phyloP scores from a whole-genome alignment of 1,140 invertebrate species.

The Zophobas atratus region DNA sequence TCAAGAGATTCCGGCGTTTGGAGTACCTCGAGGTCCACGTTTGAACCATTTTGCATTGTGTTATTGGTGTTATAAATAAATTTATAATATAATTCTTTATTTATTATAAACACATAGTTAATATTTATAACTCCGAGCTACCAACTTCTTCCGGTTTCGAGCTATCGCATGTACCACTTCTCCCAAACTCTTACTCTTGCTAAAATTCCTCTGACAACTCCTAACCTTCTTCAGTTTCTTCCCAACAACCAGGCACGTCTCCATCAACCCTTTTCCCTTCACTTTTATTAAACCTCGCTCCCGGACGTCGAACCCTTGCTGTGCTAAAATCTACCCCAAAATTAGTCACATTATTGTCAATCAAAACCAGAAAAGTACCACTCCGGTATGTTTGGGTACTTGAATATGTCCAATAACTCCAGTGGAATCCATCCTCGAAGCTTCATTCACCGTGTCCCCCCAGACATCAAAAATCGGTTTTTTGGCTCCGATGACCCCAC shows the following conservation, averaged over 20 bases:
- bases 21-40: slow-evolving; percentile 7
- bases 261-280: slow-evolving; percentile 96
- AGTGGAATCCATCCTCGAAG: slow-evolving; percentile 94
- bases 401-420: slow-evolving; percentile 90
- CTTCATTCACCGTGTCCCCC: slow-evolving; percentile 95
- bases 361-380: slow-evolving; percentile 69
- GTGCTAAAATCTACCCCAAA: slow-evolving; percentile 75
- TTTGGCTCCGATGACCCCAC: slow-evolving; percentile 96
- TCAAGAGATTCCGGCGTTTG: slow-evolving; percentile 18
- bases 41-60: too few relatives aligned
- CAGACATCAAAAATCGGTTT: slow-evolving; percentile 99
- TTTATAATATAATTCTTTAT: too few relatives aligned
- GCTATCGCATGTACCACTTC: slow-evolving; percentile 92
- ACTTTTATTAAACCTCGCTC: slow-evolving; percentile 90
- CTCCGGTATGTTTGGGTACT: slow-evolving; percentile 88
- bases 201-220: slow-evolving; percentile 76
- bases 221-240: slow-evolving; percentile 71
- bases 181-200: slow-evolving; percentile 83
- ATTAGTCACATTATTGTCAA: neutral
- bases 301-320: slow-evolving; percentile 80
- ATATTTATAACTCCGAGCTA: slow-evolving; percentile 68
- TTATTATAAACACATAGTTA: neutral
- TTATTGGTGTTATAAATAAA: too few relatives aligned
- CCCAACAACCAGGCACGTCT: slow-evolving; percentile 90
- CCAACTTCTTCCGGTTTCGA: slow-evolving; percentile 76